These are phyloP conservation scores for Sarcophaga rosellei DNA, from an alignment of 2,888 invertebrate genomes.

Conservation along the genomic window DNA sequence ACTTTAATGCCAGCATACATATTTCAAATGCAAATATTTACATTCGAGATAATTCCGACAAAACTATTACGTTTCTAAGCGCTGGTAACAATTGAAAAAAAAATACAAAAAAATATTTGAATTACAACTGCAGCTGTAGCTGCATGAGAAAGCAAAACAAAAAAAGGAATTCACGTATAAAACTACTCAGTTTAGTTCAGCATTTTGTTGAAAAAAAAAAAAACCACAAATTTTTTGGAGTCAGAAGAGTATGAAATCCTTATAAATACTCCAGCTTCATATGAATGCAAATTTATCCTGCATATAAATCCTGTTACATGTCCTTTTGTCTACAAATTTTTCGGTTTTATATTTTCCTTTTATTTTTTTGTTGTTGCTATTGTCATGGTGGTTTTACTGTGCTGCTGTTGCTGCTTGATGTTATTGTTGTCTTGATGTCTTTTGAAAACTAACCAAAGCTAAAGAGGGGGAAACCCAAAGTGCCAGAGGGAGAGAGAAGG, in stretches of 20 bases:
- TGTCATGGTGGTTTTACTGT: background rate
- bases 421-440: conserved; percentile 27
- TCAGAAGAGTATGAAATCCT: background rate
- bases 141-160: background rate
- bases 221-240: background rate
- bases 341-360: conserved; percentile 7
- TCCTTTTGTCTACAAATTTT: conserved; percentile 26
- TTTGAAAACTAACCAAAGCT: conserved; percentile 11
- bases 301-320: conserved; percentile 37
- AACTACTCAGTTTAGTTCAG: background rate
- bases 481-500: background rate
- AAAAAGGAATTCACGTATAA: background rate
- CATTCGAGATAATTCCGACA: conserved; percentile 3
- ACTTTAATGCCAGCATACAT: conserved; percentile 13
- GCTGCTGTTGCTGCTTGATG: background rate
- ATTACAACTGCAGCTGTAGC: background rate
- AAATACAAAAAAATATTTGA: background rate
- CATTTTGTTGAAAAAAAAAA: background rate
- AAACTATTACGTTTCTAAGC: background rate
- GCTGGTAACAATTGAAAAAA: background rate
- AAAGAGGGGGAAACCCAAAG: background rate
- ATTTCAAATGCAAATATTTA: conserved; percentile 44
- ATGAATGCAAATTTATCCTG: conserved; percentile 43
- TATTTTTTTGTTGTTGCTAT: conserved; percentile 15
- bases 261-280: background rate